A percentile compares a stretch with the other conserved stretches of the same genome.
phyloP scores from a whole-genome alignment of 2,113 vertebrate species.

The Gymnorhina tibicen region DNA sequence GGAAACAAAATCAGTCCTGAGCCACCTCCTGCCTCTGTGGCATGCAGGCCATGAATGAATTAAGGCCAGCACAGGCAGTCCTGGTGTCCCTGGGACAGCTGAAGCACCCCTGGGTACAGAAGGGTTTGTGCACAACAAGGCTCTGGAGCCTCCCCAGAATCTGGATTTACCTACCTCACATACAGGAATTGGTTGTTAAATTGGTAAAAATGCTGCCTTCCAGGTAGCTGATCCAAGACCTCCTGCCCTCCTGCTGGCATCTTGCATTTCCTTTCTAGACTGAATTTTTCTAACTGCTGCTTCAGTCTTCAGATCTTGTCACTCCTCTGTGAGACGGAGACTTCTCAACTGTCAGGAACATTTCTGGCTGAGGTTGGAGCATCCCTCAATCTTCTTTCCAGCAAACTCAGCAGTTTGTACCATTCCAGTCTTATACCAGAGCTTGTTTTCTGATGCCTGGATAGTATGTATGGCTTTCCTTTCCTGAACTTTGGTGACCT shows the following conservation, averaged over 20 bases:
- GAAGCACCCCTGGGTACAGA: not conserved
- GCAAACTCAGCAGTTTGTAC: not conserved
- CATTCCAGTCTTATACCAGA: not conserved
- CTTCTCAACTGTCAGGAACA: not conserved
- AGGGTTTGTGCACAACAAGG: not conserved
- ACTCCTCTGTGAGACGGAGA: not conserved
- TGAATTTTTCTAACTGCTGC: not conserved
- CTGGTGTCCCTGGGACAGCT: not conserved
- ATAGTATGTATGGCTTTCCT: not conserved
- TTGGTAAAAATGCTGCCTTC: not conserved
- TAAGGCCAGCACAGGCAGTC: accelerated
- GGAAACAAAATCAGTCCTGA: not conserved
- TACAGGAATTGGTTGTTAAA: not conserved
- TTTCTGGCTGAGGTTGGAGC: not conserved
- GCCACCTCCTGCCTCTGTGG: not conserved
- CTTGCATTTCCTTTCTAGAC: not conserved
- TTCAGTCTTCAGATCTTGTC: not conserved
- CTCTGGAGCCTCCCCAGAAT: not conserved
- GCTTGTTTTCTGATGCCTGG: not conserved
- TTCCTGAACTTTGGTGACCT: not conserved
- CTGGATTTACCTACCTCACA: not conserved
- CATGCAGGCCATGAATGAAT: not conserved
- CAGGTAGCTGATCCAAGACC: not conserved
- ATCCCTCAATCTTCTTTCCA: not conserved
- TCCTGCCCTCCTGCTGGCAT: not conserved